phyloP scores from a whole-genome alignment of 2,113 vertebrate genomes.

The Daphoenositta chrysoptera region DNA sequence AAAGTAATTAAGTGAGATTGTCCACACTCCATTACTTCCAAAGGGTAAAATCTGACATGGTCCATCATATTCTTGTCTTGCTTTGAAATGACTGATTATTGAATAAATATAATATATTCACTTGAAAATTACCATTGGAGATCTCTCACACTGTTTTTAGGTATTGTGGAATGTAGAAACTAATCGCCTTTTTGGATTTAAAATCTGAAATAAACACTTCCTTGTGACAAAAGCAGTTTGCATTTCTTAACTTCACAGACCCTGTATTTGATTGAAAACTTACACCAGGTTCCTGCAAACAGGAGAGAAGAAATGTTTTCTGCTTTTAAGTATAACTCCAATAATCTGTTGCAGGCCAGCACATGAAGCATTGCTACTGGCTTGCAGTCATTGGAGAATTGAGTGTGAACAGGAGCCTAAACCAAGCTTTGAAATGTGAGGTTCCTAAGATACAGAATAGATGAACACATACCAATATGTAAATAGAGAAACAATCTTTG shows the following conservation, averaged over 20 bases:
- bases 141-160: neutral
- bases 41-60: neutral
- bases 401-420: neutral
- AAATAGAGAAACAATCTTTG: neutral
- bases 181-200: neutral
- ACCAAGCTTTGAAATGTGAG: neutral
- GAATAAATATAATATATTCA: neutral
- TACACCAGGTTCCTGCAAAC: neutral
- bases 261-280: neutral
- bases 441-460: neutral
- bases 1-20: slow-evolving; percentile 9
- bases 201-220: neutral
- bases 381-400: neutral
- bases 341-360: neutral
- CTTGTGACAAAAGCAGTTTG: neutral
- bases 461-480: neutral
- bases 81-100: slow-evolving; percentile 3
- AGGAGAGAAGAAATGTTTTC: neutral
- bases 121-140: neutral
- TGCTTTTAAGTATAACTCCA: neutral
- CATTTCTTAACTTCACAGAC: neutral
- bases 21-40: slow-evolving; percentile 6
- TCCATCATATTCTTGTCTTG: neutral
- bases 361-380: neutral
- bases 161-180: neutral